Evolutionary conservation across 2,797 vertebrate species (phyloP), one percentile per base, ranked within the genome.

Genomic region (Aselliscus stoliczkanus): DNA sequence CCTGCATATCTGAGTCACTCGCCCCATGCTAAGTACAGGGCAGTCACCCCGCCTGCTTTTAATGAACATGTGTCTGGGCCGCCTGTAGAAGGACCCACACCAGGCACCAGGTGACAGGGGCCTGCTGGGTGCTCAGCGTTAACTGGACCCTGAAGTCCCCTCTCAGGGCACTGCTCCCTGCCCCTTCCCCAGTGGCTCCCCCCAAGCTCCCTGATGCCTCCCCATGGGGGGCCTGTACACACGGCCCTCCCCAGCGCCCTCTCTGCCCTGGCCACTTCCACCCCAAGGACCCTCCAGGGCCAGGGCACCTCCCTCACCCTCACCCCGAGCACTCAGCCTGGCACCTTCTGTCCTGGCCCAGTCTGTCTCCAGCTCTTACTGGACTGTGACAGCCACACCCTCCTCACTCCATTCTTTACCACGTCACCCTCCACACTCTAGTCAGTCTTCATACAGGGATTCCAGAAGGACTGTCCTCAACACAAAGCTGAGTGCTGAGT

Each of bases 1-100:
- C 82, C 50, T 0, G 0, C 23, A 15, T 4, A 23, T 37, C 70
- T 81, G 86, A 95, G 95, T 93, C 95, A 93, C 69, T 37, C 34
- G 17, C 27, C 67, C 84, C 79, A 62, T 0, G 1, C 39, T 21
- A 64, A 39, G 60, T 31, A 12, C 0, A 13, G 37, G 11, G 65
- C 90, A 14, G 9, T 75, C 76, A 37, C 62, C 92, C 65, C 73
- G 82, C 90, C 89, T 94, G 89, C 56, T 92, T 84, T 62, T 23
- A 84, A 90, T 82, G 84, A 89, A 67, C 2, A 0, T n/a, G 76
- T 80, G 11, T 39, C 50, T 0, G 0, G 31, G 56, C 58, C 4
- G 1, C 47, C 73, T 81, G 34, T 80, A 39, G 34, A 56, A 76
- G 69, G 14, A 14, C 64, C 69, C 23, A 62, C 12, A 14, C 37